phyloP scores from a whole-genome alignment of 2,888 invertebrate genomes.

The Hypomecis atomaria region DNA sequence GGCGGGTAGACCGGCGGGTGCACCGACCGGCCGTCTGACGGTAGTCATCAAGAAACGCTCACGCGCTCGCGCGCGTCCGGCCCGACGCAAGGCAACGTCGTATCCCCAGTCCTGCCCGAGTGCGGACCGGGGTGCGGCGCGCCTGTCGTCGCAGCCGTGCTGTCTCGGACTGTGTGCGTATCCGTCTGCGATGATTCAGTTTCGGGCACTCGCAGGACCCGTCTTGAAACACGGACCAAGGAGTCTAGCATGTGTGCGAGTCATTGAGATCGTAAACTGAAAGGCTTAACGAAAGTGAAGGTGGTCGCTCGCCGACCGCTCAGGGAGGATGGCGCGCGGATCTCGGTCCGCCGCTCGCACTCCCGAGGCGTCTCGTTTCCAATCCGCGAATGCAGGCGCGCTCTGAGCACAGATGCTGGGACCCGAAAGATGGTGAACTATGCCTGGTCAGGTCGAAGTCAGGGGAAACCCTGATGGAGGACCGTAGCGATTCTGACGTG shows the following conservation, averaged over 20 bases:
- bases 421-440: constrained; percentile 91
- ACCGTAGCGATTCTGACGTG: constrained; percentile 90
- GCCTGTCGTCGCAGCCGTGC: constrained; percentile 52
- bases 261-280: constrained; percentile 85
- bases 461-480: constrained; percentile 89
- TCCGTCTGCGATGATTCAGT: constrained; percentile 68
- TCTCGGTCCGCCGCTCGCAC: constrained; percentile 75
- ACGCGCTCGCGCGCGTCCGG: constrained; percentile 59
- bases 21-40: no score
- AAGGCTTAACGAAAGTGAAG: constrained; percentile 88
- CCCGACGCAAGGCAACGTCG: constrained; percentile 53
- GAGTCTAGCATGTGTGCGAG: constrained; percentile 86
- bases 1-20: no score
- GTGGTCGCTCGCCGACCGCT: constrained; percentile 61
- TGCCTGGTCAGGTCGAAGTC: constrained; percentile 89
- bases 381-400: constrained; percentile 76
- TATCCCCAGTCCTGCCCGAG: constrained; percentile 57
- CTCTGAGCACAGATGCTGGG: constrained; percentile 87
- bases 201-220: constrained; percentile 85
- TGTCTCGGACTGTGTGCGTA: constrained; percentile 61
- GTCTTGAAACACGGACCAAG: constrained; percentile 85
- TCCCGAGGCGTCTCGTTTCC: constrained; percentile 84
- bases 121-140: constrained; percentile 59
- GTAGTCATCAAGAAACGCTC: constrained; percentile 45
- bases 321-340: constrained; percentile 74